A percentile compares a stretch with the other conserved stretches of the same genome.
Conservation (phyloP, 2,888 invertebrate species). For the Metellina segmentata region DNA sequence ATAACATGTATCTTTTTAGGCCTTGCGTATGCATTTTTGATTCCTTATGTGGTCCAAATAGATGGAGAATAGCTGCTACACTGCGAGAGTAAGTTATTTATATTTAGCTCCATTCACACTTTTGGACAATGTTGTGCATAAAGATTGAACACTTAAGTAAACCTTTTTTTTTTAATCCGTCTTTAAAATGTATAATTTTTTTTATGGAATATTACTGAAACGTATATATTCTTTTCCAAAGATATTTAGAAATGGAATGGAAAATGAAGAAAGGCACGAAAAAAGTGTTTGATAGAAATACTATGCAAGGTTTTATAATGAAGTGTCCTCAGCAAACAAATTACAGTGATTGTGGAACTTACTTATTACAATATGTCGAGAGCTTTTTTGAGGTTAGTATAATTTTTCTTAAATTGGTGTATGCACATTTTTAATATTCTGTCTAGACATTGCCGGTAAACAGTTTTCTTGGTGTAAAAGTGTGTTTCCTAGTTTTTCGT, state of each 20-base stretch:
- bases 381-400: conserved; percentile 87
- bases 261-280: conserved; percentile 85
- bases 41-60: conserved; percentile 90
- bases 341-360: conserved; percentile 97
- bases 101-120: not conserved
- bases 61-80: conserved; percentile 92
- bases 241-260: conserved; percentile 83
- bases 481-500: no score
- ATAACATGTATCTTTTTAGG: conserved; percentile 83
- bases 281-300: conserved; percentile 89
- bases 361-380: conserved; percentile 96
- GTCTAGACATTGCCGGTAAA: no score
- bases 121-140: no score
- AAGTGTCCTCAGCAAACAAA: conserved; percentile 99
- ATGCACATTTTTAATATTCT: not conserved
- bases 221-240: conserved; percentile 17
- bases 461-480: no score
- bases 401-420: not conserved
- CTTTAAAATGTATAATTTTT: not conserved
- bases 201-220: not conserved
- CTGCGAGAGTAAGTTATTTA: conserved; percentile 89
- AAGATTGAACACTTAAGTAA: no score
- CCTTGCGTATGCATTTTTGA: conserved; percentile 97
- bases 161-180: no score
- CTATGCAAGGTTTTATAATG: conserved; percentile 92